Evolutionary conservation across 2,888 invertebrate species (phyloP), one percentile per base, ranked within the genome.

Genomic region (Leptogaster cylindrica): DNA sequence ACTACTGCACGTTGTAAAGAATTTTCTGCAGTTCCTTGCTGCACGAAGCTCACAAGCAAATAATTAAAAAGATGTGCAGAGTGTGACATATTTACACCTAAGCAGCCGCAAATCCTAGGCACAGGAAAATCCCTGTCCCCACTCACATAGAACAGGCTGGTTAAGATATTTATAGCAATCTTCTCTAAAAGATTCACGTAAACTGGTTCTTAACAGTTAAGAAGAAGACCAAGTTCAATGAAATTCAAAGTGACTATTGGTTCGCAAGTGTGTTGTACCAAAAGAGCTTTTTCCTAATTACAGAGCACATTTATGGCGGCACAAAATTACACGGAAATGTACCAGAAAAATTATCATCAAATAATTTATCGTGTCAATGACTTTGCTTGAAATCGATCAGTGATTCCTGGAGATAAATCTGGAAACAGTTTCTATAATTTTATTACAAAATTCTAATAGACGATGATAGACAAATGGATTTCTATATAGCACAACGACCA

Each of bases 171-270:
- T 12, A 10, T 55, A 31, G 28, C 3, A 23, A 7, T 50, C 5
- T 8, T 50, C 50, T 50, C 25, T 8, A 50, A 28, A 50, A 33
- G 16, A 23, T 52, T 33, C 52, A 52, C 36, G 20, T 55, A 55
- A 55, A 55, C 55, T 36, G 55, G 55, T 55, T 55, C 25, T 36
- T 23, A 55, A 55, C 55, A 55, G 55, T 55, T 55, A 36, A n/a
- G n/a, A n/a, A n/a, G 12, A 16, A 55, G 55, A 23, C 55, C 55
- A 55, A 55, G 55, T 55, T 55, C 55, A 55, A 55, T 55, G 55
- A 55, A 55, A 55, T 55, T 55, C 55, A 55, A 55, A 55, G 55
- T 55, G 55, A 55, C 55, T 20, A 39, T n/a, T n/a, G n/a, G n/a
- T n/a, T n/a, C n/a, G n/a, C n/a, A n/a, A n/a, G n/a, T 55, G 55